Evolutionary conservation across 1,140 invertebrate genomes (phyloP).

Genomic region (Procambarus clarkii): DNA sequence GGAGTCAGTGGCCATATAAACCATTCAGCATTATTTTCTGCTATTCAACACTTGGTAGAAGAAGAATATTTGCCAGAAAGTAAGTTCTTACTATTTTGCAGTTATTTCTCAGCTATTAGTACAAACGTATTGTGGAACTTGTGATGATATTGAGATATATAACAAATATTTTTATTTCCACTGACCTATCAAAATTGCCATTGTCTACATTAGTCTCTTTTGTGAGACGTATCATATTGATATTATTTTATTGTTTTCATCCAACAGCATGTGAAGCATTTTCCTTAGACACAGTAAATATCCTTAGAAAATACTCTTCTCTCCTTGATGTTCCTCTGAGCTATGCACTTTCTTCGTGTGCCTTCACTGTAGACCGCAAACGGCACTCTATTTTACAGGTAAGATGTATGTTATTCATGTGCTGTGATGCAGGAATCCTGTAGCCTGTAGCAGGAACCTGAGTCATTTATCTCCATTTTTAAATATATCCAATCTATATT

Average conservation of each 20-base stretch:
- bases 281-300: conserved; percentile 88
- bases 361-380: conserved; percentile 70
- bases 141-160: too few species aligned
- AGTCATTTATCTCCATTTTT: too few species aligned
- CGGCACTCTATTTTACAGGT: conserved; percentile 61
- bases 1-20: conserved; percentile 94
- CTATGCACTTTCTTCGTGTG: conserved; percentile 58
- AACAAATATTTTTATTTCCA: neutral
- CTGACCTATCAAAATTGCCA: neutral
- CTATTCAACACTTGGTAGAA: conserved; percentile 81
- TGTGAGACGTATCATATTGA: neutral
- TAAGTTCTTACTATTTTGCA: conserved; percentile 72
- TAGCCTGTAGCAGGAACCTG: too few species aligned
- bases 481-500: too few species aligned
- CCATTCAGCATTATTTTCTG: conserved; percentile 89
- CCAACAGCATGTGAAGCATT: conserved; percentile 85
- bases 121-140: neutral
- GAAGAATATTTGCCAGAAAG: conserved; percentile 84
- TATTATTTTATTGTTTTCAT: neutral
- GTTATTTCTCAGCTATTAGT: neutral
- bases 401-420: neutral
- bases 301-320: conserved; percentile 90
- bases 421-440: too few species aligned
- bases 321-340: conserved; percentile 87
- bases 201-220: neutral